Percentiles rank a stretch among this genome's conserved stretches.
Evolutionary conservation across 92 coral and sea anemone species (phyloP).

Genomic region (Palythoa grandiflora): DNA sequence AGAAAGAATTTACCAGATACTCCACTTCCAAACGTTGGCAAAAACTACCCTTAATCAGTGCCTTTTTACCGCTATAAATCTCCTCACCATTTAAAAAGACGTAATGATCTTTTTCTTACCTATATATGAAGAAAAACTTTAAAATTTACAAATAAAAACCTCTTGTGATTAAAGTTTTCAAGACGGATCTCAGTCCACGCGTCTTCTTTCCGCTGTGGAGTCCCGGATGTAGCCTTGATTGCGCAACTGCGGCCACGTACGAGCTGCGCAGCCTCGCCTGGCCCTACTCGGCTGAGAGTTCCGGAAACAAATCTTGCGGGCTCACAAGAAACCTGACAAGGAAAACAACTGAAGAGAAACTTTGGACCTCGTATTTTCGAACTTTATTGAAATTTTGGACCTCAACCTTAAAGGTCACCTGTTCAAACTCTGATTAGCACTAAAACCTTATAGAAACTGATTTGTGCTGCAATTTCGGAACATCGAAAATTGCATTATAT

Average conservation of each 20-base stretch:
- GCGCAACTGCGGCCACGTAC: slow-evolving; percentile 99
- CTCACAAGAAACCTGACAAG: not conserved
- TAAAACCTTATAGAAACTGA: no score
- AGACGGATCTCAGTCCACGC: slow-evolving; percentile 45
- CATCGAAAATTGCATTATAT: no score
- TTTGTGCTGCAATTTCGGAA: no score
- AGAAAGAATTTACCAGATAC: not conserved
- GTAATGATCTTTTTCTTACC: slow-evolving; percentile 12
- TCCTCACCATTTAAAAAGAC: not conserved
- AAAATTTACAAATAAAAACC: slow-evolving; percentile 39
- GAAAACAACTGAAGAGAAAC: no score
- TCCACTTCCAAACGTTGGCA: not conserved
- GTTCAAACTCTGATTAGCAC: no score
- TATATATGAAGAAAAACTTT: slow-evolving; percentile 24
- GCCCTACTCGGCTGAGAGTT: not conserved
- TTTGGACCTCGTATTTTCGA: no score
- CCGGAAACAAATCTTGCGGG: slow-evolving; percentile 31
- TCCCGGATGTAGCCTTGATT: slow-evolving; percentile 86
- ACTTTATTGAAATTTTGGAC: no score
- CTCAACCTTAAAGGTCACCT: no score
- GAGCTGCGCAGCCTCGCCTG: slow-evolving; percentile 56
- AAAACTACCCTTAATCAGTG: not conserved
- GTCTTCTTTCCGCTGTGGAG: slow-evolving; percentile 59
- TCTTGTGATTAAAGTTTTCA: slow-evolving; percentile 23
- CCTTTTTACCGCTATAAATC: not conserved